These are phyloP conservation scores for Proterorhinus semilunaris DNA, from an alignment of 2,113 vertebrate genomes.

Conservation along the genomic window DNA sequence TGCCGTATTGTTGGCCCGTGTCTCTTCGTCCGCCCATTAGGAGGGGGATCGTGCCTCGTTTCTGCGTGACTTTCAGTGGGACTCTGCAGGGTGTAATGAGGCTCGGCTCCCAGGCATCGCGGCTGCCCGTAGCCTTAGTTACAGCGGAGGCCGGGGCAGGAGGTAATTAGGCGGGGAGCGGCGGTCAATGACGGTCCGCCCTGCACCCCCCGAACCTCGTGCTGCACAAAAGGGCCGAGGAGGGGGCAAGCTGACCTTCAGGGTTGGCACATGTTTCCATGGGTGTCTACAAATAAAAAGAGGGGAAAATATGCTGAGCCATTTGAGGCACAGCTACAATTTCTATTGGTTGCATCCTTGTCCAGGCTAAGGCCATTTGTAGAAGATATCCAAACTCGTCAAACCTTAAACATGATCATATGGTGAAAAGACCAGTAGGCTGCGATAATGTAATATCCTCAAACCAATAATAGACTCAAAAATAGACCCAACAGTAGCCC, in stretches of 20 bases:
- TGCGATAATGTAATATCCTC: too few species aligned
- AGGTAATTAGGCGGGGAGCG: slow-evolving; percentile 76
- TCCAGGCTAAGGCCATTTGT: too few species aligned
- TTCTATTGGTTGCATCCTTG: neutral
- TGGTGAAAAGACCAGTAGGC: too few species aligned
- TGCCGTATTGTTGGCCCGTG: slow-evolving; percentile 50
- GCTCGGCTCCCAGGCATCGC: slow-evolving; percentile 64
- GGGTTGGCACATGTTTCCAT: slow-evolving; percentile 66
- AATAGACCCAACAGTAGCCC: too few species aligned
- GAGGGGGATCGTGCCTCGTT: slow-evolving; percentile 40
- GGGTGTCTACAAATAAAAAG: slow-evolving; percentile 52
- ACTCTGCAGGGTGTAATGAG: slow-evolving; percentile 72
- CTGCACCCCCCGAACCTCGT: slow-evolving; percentile 51
- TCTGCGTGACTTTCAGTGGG: slow-evolving; percentile 61
- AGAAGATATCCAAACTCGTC: too few species aligned
- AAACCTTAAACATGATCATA: too few species aligned
- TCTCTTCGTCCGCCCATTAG: slow-evolving; percentile 46
- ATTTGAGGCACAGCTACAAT: slow-evolving; percentile 49
- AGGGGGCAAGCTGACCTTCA: slow-evolving; percentile 74
- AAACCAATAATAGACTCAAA: too few species aligned
- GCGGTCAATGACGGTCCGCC: slow-evolving; percentile 74
- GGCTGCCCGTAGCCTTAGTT: slow-evolving; percentile 70
- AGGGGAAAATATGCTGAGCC: slow-evolving; percentile 50
- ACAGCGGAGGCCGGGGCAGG: slow-evolving; percentile 68
- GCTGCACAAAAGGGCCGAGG: slow-evolving; percentile 71